These are phyloP conservation scores for Drosophila parabipectinata DNA, from an alignment of 1,140 invertebrate species.

Conservation along the genomic window DNA sequence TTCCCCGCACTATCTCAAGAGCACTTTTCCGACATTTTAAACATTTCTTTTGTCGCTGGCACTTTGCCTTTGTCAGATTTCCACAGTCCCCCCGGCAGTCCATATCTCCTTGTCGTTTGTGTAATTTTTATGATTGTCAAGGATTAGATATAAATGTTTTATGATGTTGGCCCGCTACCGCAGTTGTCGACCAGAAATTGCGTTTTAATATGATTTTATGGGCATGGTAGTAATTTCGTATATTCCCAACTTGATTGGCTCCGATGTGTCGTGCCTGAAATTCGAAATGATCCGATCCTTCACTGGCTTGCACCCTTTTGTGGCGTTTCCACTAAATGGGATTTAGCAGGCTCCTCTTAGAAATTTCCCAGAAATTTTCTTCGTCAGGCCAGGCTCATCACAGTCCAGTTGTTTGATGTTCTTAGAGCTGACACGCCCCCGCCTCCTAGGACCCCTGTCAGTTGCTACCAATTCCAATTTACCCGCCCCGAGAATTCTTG, in stretches of 20 bases:
- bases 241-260: constrained; percentile 38
- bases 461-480: constrained; percentile 52
- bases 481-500: constrained; percentile 39
- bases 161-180: constrained; percentile 48
- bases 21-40: constrained; percentile 78
- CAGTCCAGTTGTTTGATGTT: constrained; percentile 56
- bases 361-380: constrained; percentile 42
- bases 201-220: constrained; percentile 82
- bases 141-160: constrained; percentile 83
- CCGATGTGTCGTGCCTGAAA: constrained; percentile 62
- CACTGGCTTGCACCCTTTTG: constrained; percentile 28
- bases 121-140: constrained; percentile 83
- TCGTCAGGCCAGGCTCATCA: constrained; percentile 13
- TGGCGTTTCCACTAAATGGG: constrained; percentile 52
- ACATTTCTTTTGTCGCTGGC: constrained; percentile 65
- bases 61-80: constrained; percentile 62
- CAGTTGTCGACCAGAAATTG: constrained; percentile 63
- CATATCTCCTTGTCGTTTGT: constrained; percentile 64
- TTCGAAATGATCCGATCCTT: constrained; percentile 67
- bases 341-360: constrained; percentile 35
- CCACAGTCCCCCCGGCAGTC: constrained; percentile 47
- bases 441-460: constrained; percentile 61
- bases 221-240: constrained; percentile 51
- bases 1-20: constrained; percentile 42
- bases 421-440: constrained; percentile 49